Base-by-base conservation (phyloP, 2,113 vertebrate genomes). In the Sapayoa aenigma region DNA sequence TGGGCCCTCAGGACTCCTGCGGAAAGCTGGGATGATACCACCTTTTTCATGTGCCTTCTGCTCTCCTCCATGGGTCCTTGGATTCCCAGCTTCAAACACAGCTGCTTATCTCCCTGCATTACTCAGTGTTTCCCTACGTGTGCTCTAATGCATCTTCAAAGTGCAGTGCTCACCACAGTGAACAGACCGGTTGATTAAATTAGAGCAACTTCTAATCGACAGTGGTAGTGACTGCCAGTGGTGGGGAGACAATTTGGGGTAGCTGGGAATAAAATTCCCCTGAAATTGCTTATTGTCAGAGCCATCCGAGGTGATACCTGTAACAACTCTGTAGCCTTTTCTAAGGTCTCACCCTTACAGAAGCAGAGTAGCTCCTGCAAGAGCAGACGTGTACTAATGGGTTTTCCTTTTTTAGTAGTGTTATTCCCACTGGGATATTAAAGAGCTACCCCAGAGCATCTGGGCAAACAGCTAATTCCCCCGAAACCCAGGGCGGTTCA, bases 71-170 rank as follows among this genome's bases (percentile, higher is more conserved):
- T 78, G 85, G 73, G 73, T 96, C 56, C 92, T 93, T 84, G 93
- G 66, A 95, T 93, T 66, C 86, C 65, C 92, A 87, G 86, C 86
- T 96, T 97, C 90, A 97, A 97, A 96, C 93, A 62, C 93, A 95
- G 76, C 88, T 95, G 73, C 95, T 97, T 94, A 95, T 96, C 96
- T 95, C 83, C 75, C 73, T 86, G 53, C 65, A 72, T 95, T 94
- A 93, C 95, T 92, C 86, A 90, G 73, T 92, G 83, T 78, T 86
- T 87, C 83, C 77, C 83, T 96, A n/a, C 3, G 6, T 91, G 89
- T 81, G 39, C 85, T 74, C 71, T 90, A 94, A 82, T 37, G 93
- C 52, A 71, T 55, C 96, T 96, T 96, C 93, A 94, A 97, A 97
- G 90, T 9, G 6, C 41, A 24, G 79, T 1, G 2, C 56, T 93